Conservation (phyloP, 2,888 invertebrate genomes). For the Latrodectus elegans region DNA sequence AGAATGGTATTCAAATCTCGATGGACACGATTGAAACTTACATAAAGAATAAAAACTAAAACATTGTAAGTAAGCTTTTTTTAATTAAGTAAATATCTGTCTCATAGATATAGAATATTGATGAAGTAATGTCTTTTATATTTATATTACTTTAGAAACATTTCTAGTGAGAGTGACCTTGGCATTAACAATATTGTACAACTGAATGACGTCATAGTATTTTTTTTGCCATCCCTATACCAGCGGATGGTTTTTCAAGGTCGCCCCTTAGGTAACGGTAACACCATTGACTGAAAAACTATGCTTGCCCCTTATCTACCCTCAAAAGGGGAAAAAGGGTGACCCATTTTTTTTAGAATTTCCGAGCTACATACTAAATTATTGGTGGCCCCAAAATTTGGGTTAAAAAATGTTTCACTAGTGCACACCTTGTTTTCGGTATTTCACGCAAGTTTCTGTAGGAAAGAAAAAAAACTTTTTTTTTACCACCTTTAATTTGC, state of each 20-base stretch:
- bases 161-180: not conserved
- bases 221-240: not conserved
- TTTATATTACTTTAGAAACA: no score
- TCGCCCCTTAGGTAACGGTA: slow-evolving; percentile 62
- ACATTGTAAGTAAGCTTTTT: no score
- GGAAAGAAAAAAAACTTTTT: slow-evolving; percentile 8
- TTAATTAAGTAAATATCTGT: no score
- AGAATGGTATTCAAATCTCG: no score
- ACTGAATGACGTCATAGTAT: not conserved
- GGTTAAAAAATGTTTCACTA: slow-evolving; percentile 24
- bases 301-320: slow-evolving; percentile 19
- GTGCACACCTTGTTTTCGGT: slow-evolving; percentile 44
- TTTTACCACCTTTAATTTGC: slow-evolving; percentile 13
- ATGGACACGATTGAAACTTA: no score
- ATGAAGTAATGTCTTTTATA: no score
- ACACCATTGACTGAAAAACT: slow-evolving; percentile 22
- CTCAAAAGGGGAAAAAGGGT: slow-evolving; percentile 17
- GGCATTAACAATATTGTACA: not conserved
- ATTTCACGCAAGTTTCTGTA: not conserved
- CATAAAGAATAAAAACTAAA: no score
- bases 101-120: no score
- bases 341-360: slow-evolving; percentile 57
- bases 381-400: slow-evolving; percentile 42
- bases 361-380: slow-evolving; percentile 21
- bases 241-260: slow-evolving; percentile 48